Base-by-base conservation (phyloP, 1,140 invertebrate genomes). In the Neotoxoptera formosana region DNA sequence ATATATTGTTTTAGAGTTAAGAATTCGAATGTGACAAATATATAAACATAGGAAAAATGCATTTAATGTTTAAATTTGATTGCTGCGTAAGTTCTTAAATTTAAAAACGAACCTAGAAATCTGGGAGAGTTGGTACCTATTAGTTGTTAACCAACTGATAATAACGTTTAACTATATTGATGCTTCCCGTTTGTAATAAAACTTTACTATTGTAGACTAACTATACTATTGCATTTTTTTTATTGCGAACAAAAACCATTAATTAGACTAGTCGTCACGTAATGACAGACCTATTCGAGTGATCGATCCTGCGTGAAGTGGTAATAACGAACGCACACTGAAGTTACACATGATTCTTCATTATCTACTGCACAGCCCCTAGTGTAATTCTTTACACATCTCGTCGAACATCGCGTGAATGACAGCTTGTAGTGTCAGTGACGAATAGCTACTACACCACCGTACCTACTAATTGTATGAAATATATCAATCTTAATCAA, bases 301-400 rank as follows among this genome's bases (percentile, higher is more conserved):
- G 89, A 90, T 90, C 53, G 89, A 90, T 90, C 88, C 51, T 4
- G 20, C 9, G n/a, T 34, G 34, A 90, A 60, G 53, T 41, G 36
- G 25, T 90, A 90, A 76, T 76, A 76, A 90, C 67, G 89, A 90
- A 90, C 88, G 51, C 53, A n/a, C 53, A 30, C 41, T 67, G 30
- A 36, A 45, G 89, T 90, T 90, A n/a, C 89, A 90, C 89, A 90
- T 25, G 89, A 90, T 90, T 90, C 53, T 90, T 90, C 89, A 90
- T 90, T 89, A 89, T 34, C 51, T 89, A 21, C 23, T 53, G 23
- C 34, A 25, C 48, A 56, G 14, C 53, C 89, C 25, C 23, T 36
- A 89, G 48, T 89, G 88, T 89, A 90, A 90, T 90, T 90, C 89
- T 90, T 90, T 67, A 56, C 88, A 89, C 53, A 45, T 41, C 36